Conservation (phyloP, 2,113 vertebrate genomes). For the Malurus alboscapulatus region DNA sequence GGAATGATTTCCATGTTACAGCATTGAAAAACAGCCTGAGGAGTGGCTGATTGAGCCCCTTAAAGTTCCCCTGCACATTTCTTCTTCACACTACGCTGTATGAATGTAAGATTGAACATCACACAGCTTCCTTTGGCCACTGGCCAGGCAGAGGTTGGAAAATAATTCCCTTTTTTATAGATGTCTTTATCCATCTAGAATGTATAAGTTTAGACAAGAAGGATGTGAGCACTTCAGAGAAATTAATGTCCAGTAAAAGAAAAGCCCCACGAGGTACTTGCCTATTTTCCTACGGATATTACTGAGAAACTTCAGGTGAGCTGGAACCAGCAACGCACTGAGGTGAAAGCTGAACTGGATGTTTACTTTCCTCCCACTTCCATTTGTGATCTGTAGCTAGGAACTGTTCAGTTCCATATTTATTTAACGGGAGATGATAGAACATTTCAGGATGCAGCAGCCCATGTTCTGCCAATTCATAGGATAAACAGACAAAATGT, state of each 20-base stretch:
- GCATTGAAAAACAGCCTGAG: not conserved
- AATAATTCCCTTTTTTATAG: not conserved
- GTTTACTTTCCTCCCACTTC: not conserved
- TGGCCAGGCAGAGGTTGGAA: not conserved
- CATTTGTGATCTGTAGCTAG: not conserved
- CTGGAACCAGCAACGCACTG: not conserved
- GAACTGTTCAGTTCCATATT: not conserved
- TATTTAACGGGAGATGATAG: slow-evolving; percentile 22
- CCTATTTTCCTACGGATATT: not conserved
- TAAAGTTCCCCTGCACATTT: not conserved
- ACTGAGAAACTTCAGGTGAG: not conserved
- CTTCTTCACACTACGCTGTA: not conserved
- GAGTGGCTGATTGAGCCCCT: not conserved
- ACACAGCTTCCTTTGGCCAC: not conserved
- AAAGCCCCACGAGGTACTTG: fast-evolving
- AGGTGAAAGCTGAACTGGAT: not conserved
- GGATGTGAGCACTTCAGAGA: not conserved
- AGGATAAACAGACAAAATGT: slow-evolving; percentile 2
- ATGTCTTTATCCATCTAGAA: not conserved
- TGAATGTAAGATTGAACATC: not conserved
- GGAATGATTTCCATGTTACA: not conserved
- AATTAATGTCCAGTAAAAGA: not conserved
- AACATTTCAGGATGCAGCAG: slow-evolving; percentile 30
- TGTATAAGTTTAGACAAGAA: not conserved
- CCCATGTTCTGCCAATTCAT: not conserved